Evolutionary conservation across 1,140 invertebrate genomes (phyloP), one percentile per base, ranked within the genome.

Genomic region (Sweltsa coloradensis): DNA sequence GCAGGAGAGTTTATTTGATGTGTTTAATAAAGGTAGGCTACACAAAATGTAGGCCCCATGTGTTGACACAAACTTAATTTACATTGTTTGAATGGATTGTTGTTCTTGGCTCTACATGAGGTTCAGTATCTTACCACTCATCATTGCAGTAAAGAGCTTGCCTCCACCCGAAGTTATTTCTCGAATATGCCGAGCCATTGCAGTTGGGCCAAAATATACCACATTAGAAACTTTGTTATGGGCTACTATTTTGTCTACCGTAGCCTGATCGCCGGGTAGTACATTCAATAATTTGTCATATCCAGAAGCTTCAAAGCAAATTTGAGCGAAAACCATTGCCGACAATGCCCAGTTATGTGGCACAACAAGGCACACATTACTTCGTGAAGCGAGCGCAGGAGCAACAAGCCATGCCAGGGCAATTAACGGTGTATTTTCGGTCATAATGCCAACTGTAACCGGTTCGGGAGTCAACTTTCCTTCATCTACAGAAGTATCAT

Each of bases 261-360:
- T 67, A 0, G 61, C 61, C 11, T 70, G 69, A 50, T 60, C 70
- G 3, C 73, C 72, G 24, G 68, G 64, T 0, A 75, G 54, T 27
- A 61, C 58, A 41, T 59, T 61, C 41, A 61, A 14, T 14, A 24
- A 4, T 4, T 16, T 31, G 23, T 6, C 18, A 25, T 47, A 44
- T 43, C 57, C 62, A 60, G 60, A 60, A 4, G 53, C 53, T 50
- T 55, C 51, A 45, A 21, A 23, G 42, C 57, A 53, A 22, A 63
- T 41, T 25, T 59, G 48, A 41, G 50, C 44, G 24, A 63, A 29
- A 13, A 58, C 49, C 24, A 46, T 14, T 7, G 51, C 53, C 34
- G 53, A 22, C 14, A 51, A 9, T 42, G 47, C 40, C 31, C 57
- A 26, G 45, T 52, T 34, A 4, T 50, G 41, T 3, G 52, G 51